Conservation (phyloP, 2,113 vertebrate genomes). For the Pao palembangensis region DNA sequence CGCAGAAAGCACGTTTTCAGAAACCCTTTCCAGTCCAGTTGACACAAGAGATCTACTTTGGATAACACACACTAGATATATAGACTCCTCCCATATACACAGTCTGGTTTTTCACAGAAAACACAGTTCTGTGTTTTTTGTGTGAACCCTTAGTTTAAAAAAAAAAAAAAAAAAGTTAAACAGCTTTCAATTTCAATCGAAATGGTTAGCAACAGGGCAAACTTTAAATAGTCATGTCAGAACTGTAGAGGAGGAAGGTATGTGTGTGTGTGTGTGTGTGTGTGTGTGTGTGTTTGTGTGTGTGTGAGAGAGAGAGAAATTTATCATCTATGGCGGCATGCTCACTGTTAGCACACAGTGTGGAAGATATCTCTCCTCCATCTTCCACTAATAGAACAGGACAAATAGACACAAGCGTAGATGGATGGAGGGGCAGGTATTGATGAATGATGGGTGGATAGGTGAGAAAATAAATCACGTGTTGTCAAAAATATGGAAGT, state of each 20-base stretch:
- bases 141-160: too few species aligned
- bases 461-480: slow-evolving; percentile 15
- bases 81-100: not conserved
- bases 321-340: slow-evolving; percentile 69
- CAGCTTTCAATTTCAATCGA: too few species aligned
- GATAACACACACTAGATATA: too few species aligned
- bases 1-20: too few species aligned
- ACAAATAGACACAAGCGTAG: slow-evolving; percentile 31
- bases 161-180: too few species aligned
- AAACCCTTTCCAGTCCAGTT: too few species aligned
- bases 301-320: slow-evolving; percentile 37
- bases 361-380: slow-evolving; percentile 68
- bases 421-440: slow-evolving; percentile 39
- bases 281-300: slow-evolving; percentile 22
- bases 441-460: slow-evolving; percentile 38
- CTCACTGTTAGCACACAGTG: slow-evolving; percentile 70
- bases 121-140: not conserved
- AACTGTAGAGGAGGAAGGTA: not conserved
- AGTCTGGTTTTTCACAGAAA: too few species aligned
- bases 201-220: too few species aligned
- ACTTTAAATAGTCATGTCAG: too few species aligned
- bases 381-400: slow-evolving; percentile 67
- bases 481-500: not conserved
- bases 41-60: too few species aligned
- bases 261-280: slow-evolving; percentile 10